Evolutionary conservation across 2,888 invertebrate species (phyloP).

Genomic region (Pseudoips prasinana): DNA sequence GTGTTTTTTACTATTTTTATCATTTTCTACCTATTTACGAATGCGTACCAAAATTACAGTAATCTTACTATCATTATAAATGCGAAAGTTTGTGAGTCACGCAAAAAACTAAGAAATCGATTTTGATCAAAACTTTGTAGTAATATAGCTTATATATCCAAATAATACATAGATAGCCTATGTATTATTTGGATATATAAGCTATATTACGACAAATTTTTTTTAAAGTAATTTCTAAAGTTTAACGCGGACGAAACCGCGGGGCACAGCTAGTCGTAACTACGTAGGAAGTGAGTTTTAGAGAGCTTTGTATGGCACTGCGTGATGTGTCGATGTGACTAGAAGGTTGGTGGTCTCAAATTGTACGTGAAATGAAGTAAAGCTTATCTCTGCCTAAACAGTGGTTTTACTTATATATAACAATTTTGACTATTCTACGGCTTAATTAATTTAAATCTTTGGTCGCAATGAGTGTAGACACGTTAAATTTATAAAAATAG

Average conservation of each 20-base stretch:
- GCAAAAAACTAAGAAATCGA: too few relatives aligned
- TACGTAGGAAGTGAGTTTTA: slow-evolving; percentile 25
- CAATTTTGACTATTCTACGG: slow-evolving; percentile 47
- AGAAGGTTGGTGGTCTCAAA: slow-evolving; percentile 53
- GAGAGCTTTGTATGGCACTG: slow-evolving; percentile 67
- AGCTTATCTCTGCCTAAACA: slow-evolving; percentile 26
- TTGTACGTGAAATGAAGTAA: slow-evolving; percentile 39
- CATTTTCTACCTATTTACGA: slow-evolving; percentile 9
- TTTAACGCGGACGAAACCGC: too few relatives aligned
- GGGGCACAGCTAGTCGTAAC: too few relatives aligned
- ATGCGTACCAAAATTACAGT: background rate
- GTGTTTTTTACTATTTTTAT: slow-evolving; percentile 27
- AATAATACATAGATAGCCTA: too few relatives aligned
- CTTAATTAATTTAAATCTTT: slow-evolving; percentile 66
- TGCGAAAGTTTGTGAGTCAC: too few relatives aligned
- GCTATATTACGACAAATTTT: too few relatives aligned
- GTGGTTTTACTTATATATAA: slow-evolving; percentile 38
- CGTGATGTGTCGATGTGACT: slow-evolving; percentile 57
- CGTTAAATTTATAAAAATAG: slow-evolving; percentile 22
- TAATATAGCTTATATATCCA: too few relatives aligned
- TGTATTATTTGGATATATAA: too few relatives aligned
- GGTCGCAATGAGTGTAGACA: slow-evolving; percentile 71
- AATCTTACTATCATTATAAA: too few relatives aligned
- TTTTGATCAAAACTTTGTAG: too few relatives aligned
- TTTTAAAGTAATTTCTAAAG: too few relatives aligned